Evolutionary conservation across 1,140 invertebrate genomes (phyloP).

Genomic region (Vollenhovia emeryi): DNA sequence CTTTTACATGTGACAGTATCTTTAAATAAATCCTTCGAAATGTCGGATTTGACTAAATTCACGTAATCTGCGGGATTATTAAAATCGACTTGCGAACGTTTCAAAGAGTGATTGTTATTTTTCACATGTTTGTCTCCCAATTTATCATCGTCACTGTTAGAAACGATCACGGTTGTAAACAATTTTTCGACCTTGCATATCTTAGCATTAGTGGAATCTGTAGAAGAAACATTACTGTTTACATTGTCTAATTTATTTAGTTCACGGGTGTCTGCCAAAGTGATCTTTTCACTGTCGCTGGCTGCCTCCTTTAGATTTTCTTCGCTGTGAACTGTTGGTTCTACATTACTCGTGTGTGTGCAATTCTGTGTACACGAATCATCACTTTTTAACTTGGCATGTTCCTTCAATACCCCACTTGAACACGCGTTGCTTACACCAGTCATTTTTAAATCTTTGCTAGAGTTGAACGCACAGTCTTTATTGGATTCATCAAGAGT

Average conservation of each 20-base stretch:
- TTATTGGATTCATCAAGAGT: neutral
- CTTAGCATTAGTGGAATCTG: conserved; percentile 3
- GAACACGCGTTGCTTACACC: neutral
- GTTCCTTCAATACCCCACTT: neutral
- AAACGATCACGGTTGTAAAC: neutral
- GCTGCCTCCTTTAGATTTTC: neutral
- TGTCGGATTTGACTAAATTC: conserved; percentile 6
- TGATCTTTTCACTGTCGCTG: neutral
- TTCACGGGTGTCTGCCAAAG: neutral
- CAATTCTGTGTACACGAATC: neutral
- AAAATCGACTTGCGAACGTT: neutral
- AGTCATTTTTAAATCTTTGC: conserved; percentile 14
- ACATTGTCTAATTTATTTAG: neutral
- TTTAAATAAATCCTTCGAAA: conserved; percentile 8
- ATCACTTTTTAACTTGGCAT: neutral
- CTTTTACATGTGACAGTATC: neutral
- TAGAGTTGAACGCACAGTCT: conserved; percentile 9
- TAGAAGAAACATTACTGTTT: neutral
- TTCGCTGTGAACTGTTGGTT: neutral
- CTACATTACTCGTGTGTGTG: neutral
- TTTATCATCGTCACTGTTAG: conserved; percentile 1
- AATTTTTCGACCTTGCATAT: conserved; percentile 1
- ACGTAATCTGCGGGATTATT: neutral
- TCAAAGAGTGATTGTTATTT: neutral
- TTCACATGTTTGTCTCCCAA: neutral